Percentiles rank a stretch among this genome's conserved stretches.
Conservation (phyloP, 2,113 vertebrate species). For the Corydoras sp. region DNA sequence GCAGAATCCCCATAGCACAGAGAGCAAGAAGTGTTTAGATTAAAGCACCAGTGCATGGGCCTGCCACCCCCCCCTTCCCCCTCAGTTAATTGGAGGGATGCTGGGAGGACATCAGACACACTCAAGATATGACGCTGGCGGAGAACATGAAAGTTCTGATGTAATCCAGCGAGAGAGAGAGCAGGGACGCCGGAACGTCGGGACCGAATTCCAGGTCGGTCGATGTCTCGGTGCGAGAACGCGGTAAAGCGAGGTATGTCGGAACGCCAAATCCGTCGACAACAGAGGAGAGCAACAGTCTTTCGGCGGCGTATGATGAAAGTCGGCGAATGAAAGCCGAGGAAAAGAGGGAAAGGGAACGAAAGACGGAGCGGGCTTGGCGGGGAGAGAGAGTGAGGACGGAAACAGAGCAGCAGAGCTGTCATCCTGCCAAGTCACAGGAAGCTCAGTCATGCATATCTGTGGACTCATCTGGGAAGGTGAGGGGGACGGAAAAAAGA, state of each 20-base stretch:
- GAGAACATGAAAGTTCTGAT: background rate
- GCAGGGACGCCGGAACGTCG: background rate
- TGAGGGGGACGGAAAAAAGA: slow-evolving; percentile 26
- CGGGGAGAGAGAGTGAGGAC: background rate
- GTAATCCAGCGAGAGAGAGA: background rate
- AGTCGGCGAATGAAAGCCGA: background rate
- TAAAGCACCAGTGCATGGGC: background rate
- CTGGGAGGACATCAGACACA: background rate
- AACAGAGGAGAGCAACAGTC: background rate
- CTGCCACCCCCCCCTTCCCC: background rate
- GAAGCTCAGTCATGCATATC: slow-evolving; percentile 42
- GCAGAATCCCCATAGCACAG: background rate
- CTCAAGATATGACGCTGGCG: background rate
- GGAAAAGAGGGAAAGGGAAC: background rate
- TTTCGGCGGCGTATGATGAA: background rate
- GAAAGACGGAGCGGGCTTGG: background rate
- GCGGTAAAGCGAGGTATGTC: background rate
- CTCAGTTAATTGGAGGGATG: background rate
- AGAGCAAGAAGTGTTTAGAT: background rate
- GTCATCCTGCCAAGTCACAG: slow-evolving; percentile 48
- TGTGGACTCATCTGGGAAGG: slow-evolving; percentile 26
- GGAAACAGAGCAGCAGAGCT: slow-evolving; percentile 17
- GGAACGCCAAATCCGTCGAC: background rate
- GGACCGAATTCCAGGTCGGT: background rate
- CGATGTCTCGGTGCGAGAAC: background rate